A percentile compares a stretch with the other conserved stretches of the same genome.
Conservation (phyloP, 23 tunicate genomes). For the Trididemnum nubilum region DNA sequence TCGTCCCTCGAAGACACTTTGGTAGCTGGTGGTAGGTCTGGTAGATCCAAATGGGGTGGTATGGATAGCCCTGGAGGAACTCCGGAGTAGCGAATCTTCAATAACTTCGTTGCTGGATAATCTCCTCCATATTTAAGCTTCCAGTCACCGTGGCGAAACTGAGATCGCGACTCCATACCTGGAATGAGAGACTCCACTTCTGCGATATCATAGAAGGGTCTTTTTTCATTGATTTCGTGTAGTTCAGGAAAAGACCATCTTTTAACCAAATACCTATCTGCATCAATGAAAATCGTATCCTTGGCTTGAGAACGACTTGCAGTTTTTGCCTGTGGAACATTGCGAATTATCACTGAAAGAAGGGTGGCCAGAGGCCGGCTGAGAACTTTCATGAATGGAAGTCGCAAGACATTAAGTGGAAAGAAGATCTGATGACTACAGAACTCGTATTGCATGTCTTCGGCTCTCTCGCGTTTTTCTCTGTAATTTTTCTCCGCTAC, state of each 20-base stretch:
- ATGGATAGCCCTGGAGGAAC: too few species aligned
- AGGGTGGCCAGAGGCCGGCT: slow-evolving; percentile 23
- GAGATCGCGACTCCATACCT: too few species aligned
- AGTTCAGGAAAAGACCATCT: neutral
- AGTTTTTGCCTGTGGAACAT: neutral
- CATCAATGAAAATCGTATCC: neutral
- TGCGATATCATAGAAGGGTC: too few species aligned
- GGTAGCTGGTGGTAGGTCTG: too few species aligned
- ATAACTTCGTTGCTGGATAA: too few species aligned
- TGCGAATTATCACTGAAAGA: slow-evolving; percentile 7
- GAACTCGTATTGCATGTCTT: slow-evolving; percentile 8
- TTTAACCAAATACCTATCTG: neutral
- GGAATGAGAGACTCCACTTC: too few species aligned
- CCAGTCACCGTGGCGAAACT: too few species aligned
- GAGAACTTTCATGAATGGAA: slow-evolving; percentile 45
- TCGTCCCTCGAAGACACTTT: too few species aligned
- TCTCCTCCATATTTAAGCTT: too few species aligned
- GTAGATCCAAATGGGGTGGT: too few species aligned
- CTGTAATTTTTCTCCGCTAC: neutral
- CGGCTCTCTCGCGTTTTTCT: neutral
- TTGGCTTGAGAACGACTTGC: neutral
- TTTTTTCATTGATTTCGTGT: too few species aligned
- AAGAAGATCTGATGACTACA: slow-evolving; percentile 41
- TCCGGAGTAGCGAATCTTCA: too few species aligned
- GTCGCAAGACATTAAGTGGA: neutral